A percentile compares a stretch with the other conserved stretches of the same genome.
Evolutionary conservation across 2,113 vertebrate species (phyloP).

Genomic region (Sphyrna mokarran): DNA sequence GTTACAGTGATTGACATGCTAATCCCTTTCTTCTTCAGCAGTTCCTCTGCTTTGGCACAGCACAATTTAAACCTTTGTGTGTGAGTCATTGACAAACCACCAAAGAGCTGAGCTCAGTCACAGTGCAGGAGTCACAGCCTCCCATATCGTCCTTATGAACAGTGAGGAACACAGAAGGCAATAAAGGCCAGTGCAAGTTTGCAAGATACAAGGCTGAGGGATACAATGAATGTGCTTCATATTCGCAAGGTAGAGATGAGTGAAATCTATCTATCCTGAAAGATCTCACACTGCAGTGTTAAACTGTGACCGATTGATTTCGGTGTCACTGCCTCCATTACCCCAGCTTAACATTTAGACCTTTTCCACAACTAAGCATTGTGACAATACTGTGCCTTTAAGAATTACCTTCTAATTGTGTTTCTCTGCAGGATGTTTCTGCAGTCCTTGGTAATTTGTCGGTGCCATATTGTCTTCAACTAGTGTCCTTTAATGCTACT

Average conservation of each 20-base stretch:
- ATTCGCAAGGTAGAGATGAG: not conserved
- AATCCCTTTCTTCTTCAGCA: not conserved
- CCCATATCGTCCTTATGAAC: not conserved
- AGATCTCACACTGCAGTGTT: not conserved
- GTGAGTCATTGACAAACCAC: not conserved
- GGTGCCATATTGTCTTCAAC: no score
- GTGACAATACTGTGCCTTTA: no score
- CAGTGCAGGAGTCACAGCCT: not conserved
- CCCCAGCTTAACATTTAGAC: not conserved
- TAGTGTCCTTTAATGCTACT: no score
- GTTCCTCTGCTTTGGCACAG: not conserved
- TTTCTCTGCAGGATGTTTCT: no score
- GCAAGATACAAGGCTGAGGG: not conserved
- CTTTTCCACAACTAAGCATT: no score
- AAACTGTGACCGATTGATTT: not conserved
- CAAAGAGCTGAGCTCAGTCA: not conserved
- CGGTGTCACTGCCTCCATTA: not conserved
- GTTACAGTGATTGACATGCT: not conserved
- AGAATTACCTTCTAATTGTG: no score
- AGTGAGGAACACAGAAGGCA: not conserved
- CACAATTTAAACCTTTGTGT: not conserved
- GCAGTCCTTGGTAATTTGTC: no score
- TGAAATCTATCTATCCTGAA: not conserved
- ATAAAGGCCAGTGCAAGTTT: not conserved
- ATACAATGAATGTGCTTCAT: not conserved